Conservation (phyloP, 2,113 vertebrate species). For the Cheilinus undulatus region DNA sequence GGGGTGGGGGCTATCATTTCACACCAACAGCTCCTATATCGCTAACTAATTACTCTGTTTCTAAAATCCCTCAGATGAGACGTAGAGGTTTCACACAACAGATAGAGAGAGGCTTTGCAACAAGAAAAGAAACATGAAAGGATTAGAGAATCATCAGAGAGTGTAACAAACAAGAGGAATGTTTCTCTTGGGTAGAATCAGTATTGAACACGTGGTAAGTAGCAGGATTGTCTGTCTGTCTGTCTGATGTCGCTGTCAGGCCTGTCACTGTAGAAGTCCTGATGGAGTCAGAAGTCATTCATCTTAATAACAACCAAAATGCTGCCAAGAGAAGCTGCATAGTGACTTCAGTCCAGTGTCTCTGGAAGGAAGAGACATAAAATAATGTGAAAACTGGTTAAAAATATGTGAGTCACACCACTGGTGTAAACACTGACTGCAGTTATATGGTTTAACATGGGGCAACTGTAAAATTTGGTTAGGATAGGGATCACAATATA, state of each 20-base stretch:
- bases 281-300: constrained; percentile 30
- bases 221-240: constrained; percentile 15
- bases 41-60: constrained; percentile 78
- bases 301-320: constrained; percentile 12
- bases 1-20: constrained; percentile 64
- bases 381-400: no score
- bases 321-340: background rate
- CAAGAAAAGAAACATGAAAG: constrained; percentile 15
- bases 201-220: background rate
- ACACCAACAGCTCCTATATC: constrained; percentile 64
- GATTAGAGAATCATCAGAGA: constrained; percentile 63
- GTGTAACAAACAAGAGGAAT: constrained; percentile 48
- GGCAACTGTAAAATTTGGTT: no score
- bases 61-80: constrained; percentile 73
- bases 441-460: no score
- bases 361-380: background rate
- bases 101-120: constrained; percentile 34
- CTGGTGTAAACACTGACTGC: background rate
- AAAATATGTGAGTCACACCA: no score
- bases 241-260: constrained; percentile 21
- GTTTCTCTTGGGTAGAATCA: constrained; percentile 10
- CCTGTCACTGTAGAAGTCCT: constrained; percentile 13
- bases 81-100: constrained; percentile 40
- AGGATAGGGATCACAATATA: no score
- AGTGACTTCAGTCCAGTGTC: background rate